phyloP scores from a whole-genome alignment of 92 coral and sea anemone species.

The Epizoanthus scotinus region DNA sequence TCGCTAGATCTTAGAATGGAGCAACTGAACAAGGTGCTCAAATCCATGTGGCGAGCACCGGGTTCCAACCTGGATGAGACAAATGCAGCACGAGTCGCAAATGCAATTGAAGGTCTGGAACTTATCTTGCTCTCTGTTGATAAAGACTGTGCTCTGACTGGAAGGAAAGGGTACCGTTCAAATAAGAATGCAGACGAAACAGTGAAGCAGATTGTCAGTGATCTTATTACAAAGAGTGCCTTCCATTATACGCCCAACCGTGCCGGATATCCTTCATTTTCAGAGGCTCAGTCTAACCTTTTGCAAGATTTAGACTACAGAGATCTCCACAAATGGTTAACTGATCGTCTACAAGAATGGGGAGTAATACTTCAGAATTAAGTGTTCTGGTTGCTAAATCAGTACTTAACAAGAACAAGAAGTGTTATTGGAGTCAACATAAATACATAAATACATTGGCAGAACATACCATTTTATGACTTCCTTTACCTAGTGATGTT shows the following conservation, averaged over 20 bases:
- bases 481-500: too few species aligned
- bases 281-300: neutral
- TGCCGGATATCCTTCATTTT: constrained; percentile 59
- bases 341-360: constrained; percentile 16
- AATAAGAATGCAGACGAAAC: constrained; percentile 28
- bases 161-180: constrained; percentile 45
- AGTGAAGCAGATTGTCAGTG: constrained; percentile 52
- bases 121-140: constrained; percentile 47
- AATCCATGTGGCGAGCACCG: constrained; percentile 53
- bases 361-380: neutral
- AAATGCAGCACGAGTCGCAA: constrained; percentile 58
- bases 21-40: constrained; percentile 56
- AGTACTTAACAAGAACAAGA: too few species aligned
- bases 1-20: constrained; percentile 65
- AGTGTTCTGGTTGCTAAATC: too few species aligned
- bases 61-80: constrained; percentile 61
- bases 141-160: constrained; percentile 50
- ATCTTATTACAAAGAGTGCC: constrained; percentile 40
- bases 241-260: constrained; percentile 41
- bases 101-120: constrained; percentile 49
- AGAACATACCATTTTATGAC: too few species aligned
- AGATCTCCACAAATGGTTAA: constrained; percentile 27
- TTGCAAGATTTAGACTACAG: constrained; percentile 19
- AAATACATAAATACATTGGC: too few species aligned
- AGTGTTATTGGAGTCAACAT: too few species aligned